phyloP scores from a whole-genome alignment of 2,797 vertebrate species.

The Ataeniobius toweri region DNA sequence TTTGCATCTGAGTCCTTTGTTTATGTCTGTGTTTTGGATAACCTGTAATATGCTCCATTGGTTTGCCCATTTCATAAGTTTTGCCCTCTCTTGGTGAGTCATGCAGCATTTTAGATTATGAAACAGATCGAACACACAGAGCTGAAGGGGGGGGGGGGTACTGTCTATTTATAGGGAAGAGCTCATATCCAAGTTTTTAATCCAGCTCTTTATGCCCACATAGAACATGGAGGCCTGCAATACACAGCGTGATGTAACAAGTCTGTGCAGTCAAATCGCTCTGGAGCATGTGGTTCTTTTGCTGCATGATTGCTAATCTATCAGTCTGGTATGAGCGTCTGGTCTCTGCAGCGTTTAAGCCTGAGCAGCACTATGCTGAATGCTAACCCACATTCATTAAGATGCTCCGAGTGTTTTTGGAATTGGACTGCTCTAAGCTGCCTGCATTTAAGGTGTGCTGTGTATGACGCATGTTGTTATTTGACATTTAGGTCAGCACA shows the following conservation, averaged over 20 bases:
- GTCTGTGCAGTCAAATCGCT: slow-evolving; percentile 39
- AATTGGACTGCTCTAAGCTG: slow-evolving; percentile 27
- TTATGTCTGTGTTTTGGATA: not conserved
- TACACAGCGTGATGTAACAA: slow-evolving; percentile 66
- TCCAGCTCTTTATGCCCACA: slow-evolving; percentile 67
- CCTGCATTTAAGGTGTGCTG: slow-evolving; percentile 21
- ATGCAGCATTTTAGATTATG: slow-evolving; percentile 64
- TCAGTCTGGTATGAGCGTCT: slow-evolving; percentile 36
- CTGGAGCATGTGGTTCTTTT: slow-evolving; percentile 48
- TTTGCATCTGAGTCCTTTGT: not conserved
- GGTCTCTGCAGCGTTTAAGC: slow-evolving; percentile 42
- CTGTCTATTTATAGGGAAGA: slow-evolving; percentile 73
- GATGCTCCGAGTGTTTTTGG: slow-evolving; percentile 23
- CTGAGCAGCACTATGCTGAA: slow-evolving; percentile 45
- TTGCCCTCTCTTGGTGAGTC: slow-evolving; percentile 55
- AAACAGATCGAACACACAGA: slow-evolving; percentile 68
- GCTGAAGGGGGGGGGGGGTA: slow-evolving; percentile 24
- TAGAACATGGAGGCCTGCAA: slow-evolving; percentile 40
- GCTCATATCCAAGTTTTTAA: slow-evolving; percentile 71
- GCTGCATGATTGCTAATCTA: slow-evolving; percentile 55
- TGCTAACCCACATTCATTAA: slow-evolving; percentile 39
- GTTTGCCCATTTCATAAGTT: slow-evolving; percentile 22
- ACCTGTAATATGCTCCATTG: slow-evolving; percentile 16
- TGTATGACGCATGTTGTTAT: not conserved
- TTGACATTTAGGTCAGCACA: not conserved